Percentiles rank a stretch among this genome's conserved stretches.
These are phyloP conservation scores for Ophioninae sp. DNA, from an alignment of 2,888 invertebrate species.

Conservation along the genomic window DNA sequence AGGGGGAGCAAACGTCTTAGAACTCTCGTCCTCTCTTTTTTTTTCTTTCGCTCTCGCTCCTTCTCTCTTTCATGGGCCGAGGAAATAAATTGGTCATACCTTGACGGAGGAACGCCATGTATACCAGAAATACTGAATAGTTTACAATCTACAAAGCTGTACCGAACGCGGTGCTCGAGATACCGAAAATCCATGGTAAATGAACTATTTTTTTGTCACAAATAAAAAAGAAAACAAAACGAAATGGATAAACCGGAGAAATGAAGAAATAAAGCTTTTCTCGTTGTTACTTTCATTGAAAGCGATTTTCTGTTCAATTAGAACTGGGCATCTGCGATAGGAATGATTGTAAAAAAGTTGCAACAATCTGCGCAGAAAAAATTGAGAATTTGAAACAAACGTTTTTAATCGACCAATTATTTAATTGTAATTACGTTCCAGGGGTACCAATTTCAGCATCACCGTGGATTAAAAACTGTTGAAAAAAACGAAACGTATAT, in stretches of 20 bases:
- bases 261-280: neutral
- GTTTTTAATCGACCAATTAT: neutral
- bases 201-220: neutral
- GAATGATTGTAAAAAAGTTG: neutral
- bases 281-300: neutral
- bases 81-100: constrained; percentile 70
- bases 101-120: constrained; percentile 44
- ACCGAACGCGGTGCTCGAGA: constrained; percentile 24
- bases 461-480: neutral
- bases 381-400: neutral
- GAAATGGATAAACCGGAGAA: neutral
- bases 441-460: neutral
- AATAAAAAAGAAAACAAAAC: neutral
- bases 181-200: neutral
- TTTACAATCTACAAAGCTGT: constrained; percentile 71
- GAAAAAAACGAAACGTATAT: neutral
- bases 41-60: neutral
- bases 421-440: neutral
- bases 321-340: neutral
- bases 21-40: constrained; percentile 36
- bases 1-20: constrained; percentile 19
- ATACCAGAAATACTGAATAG: constrained; percentile 56
- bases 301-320: neutral
- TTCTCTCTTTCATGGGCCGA: constrained; percentile 20
- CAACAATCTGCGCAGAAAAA: neutral